phyloP scores from a whole-genome alignment of 2,113 vertebrate genomes.

The Paradisaea rubra region DNA sequence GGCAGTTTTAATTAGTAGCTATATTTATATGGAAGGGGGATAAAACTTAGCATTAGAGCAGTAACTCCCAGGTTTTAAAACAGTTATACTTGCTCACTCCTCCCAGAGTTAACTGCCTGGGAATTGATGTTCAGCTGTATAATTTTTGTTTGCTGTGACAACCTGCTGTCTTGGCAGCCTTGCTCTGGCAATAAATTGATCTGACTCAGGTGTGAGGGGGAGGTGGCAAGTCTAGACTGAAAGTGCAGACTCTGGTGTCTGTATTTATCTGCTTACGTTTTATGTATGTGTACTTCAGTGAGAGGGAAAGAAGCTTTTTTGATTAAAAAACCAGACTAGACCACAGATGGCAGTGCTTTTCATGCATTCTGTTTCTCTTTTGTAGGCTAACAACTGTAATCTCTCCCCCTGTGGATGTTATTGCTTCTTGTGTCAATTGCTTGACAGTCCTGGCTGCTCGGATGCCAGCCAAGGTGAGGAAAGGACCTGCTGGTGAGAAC shows the following conservation, averaged over 20 bases:
- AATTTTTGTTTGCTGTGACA: neutral
- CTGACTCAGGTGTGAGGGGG: constrained; percentile 29
- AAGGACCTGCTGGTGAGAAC: neutral
- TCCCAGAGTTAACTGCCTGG: neutral
- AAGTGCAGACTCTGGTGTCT: neutral
- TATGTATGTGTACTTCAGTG: neutral
- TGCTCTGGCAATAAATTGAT: neutral
- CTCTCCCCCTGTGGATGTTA: constrained; percentile 91
- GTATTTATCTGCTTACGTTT: neutral
- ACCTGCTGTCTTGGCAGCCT: neutral
- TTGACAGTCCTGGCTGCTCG: constrained; percentile 88
- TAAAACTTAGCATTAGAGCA: neutral
- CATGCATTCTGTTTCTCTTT: neutral
- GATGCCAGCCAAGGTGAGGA: constrained; percentile 89
- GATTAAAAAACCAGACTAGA: neutral
- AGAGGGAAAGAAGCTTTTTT: neutral
- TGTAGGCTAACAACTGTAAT: constrained; percentile 89
- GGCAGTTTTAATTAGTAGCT: neutral
- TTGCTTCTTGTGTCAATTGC: constrained; percentile 94
- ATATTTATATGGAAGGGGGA: neutral
- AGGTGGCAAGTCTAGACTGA: neutral
- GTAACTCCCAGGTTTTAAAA: neutral
- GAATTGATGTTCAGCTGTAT: neutral
- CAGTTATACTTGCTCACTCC: neutral
- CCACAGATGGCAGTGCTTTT: neutral